Conservation (phyloP, 1,140 invertebrate species). For the Phymorhynchus buccinoides region DNA sequence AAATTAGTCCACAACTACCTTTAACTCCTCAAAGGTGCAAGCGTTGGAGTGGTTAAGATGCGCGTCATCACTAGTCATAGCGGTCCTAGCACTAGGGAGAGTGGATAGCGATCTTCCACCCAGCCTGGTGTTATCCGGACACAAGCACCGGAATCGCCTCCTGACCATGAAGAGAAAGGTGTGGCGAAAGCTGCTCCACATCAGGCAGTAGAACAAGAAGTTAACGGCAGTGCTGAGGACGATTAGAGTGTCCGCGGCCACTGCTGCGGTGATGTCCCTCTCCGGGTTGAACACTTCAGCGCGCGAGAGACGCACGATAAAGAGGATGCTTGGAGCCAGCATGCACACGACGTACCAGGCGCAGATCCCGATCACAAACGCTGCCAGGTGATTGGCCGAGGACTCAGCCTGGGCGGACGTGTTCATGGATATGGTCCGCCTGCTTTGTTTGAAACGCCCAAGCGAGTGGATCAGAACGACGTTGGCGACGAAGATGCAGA, state of each 20-base stretch:
- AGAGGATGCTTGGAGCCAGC: conserved; percentile 24
- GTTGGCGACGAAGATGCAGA: conserved; percentile 30
- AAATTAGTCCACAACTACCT: too few relatives aligned
- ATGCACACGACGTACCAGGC: conserved; percentile 30
- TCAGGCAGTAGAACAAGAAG: conserved; percentile 34
- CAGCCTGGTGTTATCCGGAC: too few relatives aligned
- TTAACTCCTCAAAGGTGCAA: too few relatives aligned
- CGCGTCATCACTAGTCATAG: too few relatives aligned
- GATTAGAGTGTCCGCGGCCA: conserved; percentile 23
- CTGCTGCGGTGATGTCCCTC: conserved; percentile 12
- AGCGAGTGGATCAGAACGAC: background rate
- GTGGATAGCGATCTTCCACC: too few relatives aligned
- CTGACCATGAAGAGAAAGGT: too few relatives aligned
- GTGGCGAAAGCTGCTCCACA: too few relatives aligned
- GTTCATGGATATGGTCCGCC: background rate
- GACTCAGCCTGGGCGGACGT: background rate
- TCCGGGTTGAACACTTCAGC: conserved; percentile 14
- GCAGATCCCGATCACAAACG: conserved; percentile 14
- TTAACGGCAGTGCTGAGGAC: background rate
- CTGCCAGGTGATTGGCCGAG: background rate
- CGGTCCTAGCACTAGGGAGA: too few relatives aligned
- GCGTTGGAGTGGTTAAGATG: too few relatives aligned
- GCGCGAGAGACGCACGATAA: conserved; percentile 5
- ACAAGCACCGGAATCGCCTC: too few relatives aligned
- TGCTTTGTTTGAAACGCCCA: too few relatives aligned